Conservation (phyloP, 2,888 invertebrate species). For the Hirtodrosophila alboralis region DNA sequence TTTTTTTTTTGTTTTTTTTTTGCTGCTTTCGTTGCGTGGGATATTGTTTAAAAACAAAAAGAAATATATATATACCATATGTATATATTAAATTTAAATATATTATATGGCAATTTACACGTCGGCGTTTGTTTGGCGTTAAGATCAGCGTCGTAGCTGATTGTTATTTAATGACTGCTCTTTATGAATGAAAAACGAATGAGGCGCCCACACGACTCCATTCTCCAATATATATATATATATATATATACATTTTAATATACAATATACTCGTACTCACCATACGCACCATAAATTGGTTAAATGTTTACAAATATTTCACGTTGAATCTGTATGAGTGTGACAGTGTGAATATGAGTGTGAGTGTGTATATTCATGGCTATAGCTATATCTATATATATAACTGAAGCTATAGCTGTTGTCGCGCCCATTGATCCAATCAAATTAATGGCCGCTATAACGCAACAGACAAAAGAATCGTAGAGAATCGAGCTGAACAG, state of each 20-base stretch:
- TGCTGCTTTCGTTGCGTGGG: constrained; percentile 32
- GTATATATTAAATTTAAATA: too few species aligned
- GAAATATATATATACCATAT: too few species aligned
- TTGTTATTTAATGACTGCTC: constrained; percentile 75
- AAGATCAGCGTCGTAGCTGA: constrained; percentile 66
- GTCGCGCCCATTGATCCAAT: constrained; percentile 74
- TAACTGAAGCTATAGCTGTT: constrained; percentile 54
- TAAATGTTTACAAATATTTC: constrained; percentile 77
- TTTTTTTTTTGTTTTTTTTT: constrained; percentile 35
- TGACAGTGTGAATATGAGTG: too few species aligned
- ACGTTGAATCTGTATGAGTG: constrained; percentile 21
- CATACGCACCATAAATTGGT: constrained; percentile 62
- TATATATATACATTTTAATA: constrained; percentile 30
- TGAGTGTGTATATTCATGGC: constrained; percentile 15
- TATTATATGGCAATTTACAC: constrained; percentile 64
- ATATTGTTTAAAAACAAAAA: constrained; percentile 51
- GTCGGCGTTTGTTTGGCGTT: constrained; percentile 75
- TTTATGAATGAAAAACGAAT: constrained; percentile 70
- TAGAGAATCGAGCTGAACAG: constrained; percentile 7
- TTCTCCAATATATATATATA: constrained; percentile 6
- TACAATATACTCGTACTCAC: constrained; percentile 49
- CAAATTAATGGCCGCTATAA: constrained; percentile 72
- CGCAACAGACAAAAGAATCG: constrained; percentile 48
- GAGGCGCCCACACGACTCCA: constrained; percentile 53
- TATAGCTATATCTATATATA: constrained; percentile 21